Base-by-base conservation (phyloP, 2,797 vertebrate genomes). In the Chrysocyon brachyurus region DNA sequence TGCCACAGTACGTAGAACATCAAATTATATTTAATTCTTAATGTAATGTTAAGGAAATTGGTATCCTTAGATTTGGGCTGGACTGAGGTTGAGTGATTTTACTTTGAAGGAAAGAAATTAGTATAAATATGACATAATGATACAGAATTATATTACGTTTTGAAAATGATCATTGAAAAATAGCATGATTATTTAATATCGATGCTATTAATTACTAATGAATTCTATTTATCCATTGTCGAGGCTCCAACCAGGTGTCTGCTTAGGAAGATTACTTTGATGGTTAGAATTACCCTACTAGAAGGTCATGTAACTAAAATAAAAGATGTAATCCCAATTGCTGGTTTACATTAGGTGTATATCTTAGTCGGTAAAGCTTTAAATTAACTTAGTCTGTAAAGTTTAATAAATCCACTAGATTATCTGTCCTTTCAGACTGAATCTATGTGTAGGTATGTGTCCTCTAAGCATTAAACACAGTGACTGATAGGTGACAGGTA, bases 101-200 rank as follows among this genome's bases (percentile, higher is more conserved):
- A 84, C 9, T 93, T 79, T 92, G 4, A 36, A 77, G 33, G 75
- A 49, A 77, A 83, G 49, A 87, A 75, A 84, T 64, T 73, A 57
- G 22, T 66, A 12, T 84, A 70, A 96, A 81, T 70, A 61, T 70
- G 49, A 96, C 64, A 31, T 64, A 8, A 17, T 57, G 14, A 17
- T 14, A 89, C 8, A 78, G 28, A 96, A 88, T 15, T 83, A 59
- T 31, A 70, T 36, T 75, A 63, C 52, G 16, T 63, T 83, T 89
- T 84, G 9, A 81, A 96, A 87, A 63, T 70, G 26, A 59, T n/a
- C 19, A 57, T 40, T 92, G 61, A 77, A 93, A 93, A 86, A 73
- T 36, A 59, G 8, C 70, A 84, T 59, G 6, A 54, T 59, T 84
- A 87, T 66, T 89, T 93, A 93, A 52, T 49, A 68, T 73, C 56